Conservation (phyloP, 2,888 invertebrate genomes). For the Abrostola tripartita region DNA sequence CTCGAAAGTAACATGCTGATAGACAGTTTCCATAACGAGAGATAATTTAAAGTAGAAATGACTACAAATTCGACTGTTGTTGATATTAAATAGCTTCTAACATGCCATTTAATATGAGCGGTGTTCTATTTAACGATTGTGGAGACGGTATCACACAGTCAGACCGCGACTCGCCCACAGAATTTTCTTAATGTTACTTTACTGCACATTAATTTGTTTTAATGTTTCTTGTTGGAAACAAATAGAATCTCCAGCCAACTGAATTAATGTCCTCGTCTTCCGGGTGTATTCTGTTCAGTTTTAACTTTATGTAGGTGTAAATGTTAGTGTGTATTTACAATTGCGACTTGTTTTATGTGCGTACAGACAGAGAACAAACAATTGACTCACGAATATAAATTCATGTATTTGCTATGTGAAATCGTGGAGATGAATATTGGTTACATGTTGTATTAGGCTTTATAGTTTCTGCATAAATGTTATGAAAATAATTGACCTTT, state of each 20-base stretch:
- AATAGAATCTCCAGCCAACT: slow-evolving; percentile 39
- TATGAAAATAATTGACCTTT: neutral
- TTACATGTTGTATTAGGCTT: neutral
- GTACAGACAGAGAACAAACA: slow-evolving; percentile 32
- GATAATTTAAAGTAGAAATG: slow-evolving; percentile 42
- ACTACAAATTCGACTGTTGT: slow-evolving; percentile 29
- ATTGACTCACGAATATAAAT: slow-evolving; percentile 27
- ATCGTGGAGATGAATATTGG: neutral
- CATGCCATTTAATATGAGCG: slow-evolving; percentile 34
- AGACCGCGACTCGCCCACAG: slow-evolving; percentile 53
- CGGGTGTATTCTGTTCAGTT: slow-evolving; percentile 38
- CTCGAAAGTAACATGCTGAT: slow-evolving; percentile 16
- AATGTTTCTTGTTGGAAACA: slow-evolving; percentile 54
- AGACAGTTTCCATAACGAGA: slow-evolving; percentile 16
- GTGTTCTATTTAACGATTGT: slow-evolving; percentile 41
- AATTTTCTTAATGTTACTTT: slow-evolving; percentile 60
- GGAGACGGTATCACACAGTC: slow-evolving; percentile 45
- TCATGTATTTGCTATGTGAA: slow-evolving; percentile 3
- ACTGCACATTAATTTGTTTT: slow-evolving; percentile 65
- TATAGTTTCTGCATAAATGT: too few relatives aligned
- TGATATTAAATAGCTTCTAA: slow-evolving; percentile 37
- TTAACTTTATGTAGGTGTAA: slow-evolving; percentile 37
- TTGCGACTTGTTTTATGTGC: slow-evolving; percentile 32
- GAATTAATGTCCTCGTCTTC: slow-evolving; percentile 46
- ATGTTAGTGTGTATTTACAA: slow-evolving; percentile 42